Evolutionary conservation across 2,113 vertebrate species (phyloP), one percentile per base, ranked within the genome.

Genomic region (Corythoichthys intestinalis): DNA sequence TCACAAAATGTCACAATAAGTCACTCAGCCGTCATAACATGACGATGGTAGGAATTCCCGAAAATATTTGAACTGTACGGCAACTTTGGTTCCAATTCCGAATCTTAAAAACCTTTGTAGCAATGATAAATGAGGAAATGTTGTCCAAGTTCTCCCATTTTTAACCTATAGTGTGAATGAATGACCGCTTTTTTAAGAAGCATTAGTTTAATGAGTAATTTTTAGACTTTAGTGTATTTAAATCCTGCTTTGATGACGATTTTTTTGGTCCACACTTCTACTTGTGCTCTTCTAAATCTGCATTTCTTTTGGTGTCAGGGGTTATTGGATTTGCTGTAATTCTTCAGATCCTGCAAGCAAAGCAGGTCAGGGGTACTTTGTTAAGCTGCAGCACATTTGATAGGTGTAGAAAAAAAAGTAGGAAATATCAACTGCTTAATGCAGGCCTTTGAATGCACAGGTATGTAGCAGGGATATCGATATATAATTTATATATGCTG

Each of bases 261-360:
- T 28, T 10, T 47, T n/a, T 44, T 28, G 20, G 17, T 9, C 17
- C 8, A 62, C 9, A 62, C n/a, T 34, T 44, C 4, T 63, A 1
- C 11, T 63, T 6, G 2, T 34, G 41, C 20, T 28, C 41, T 34
- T 10, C n/a, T 15, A 28, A 37, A 69, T 75, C 57, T 57, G 54
- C 68, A 68, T 72, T 75, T 73, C 6, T 60, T 72, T 70, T 70
- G 57, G n/a, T 62, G 54, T 52, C 52, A 49, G 17, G 13, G 20
- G 4, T 52, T 58, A 71, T 67, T 56, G 58, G 65, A 64, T 85
- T 68, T 75, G 71, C 64, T 67, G 57, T 52, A 54, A 76, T 72
- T 81, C 70, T 71, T 80, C 69, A 75, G 83, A 74, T 79, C 68
- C 82, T 48, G 67, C 76, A 74, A 81, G 79, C 81, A 83, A 75